A percentile compares a stretch with the other conserved stretches of the same genome.
Evolutionary conservation across 2,888 invertebrate genomes (phyloP).

Genomic region (Fragum whitleyi): DNA sequence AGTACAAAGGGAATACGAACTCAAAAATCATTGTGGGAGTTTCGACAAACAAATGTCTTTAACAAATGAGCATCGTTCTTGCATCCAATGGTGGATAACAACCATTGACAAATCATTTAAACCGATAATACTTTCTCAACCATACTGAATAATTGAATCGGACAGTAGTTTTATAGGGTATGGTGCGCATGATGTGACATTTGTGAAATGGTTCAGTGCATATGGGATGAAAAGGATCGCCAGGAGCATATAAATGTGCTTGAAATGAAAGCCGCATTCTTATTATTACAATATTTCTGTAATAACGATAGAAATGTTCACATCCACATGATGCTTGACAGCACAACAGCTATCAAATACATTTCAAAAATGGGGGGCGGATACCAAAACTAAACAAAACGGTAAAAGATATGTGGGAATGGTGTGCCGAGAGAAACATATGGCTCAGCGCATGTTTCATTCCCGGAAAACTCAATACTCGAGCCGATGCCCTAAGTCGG

Average conservation of each 20-base stretch:
- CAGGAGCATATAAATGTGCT: constrained; percentile 25
- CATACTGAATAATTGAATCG: constrained; percentile 15
- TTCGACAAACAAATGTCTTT: constrained; percentile 32
- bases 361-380: constrained; percentile 33
- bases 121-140: constrained; percentile 6
- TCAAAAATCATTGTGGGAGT: constrained; percentile 43
- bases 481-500: constrained; percentile 32
- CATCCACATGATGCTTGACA: constrained; percentile 14
- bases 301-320: background rate
- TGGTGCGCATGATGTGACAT: constrained; percentile 15
- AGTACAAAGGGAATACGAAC: constrained; percentile 25
- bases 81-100: constrained; percentile 51
- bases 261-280: constrained; percentile 35
- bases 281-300: constrained; percentile 4
- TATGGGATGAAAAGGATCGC: constrained; percentile 20
- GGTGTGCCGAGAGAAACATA: constrained; percentile 37
- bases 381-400: constrained; percentile 17
- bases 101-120: constrained; percentile 32
- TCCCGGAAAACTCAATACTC: constrained; percentile 2
- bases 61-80: constrained; percentile 10
- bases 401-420: constrained; percentile 42
- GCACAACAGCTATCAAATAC: constrained; percentile 22
- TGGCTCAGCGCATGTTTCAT: constrained; percentile 28
- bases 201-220: background rate
- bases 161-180: constrained; percentile 40